A percentile compares a stretch with the other conserved stretches of the same genome.
Conservation (phyloP, 1,140 invertebrate species). For the Muscidifurax raptorellus region DNA sequence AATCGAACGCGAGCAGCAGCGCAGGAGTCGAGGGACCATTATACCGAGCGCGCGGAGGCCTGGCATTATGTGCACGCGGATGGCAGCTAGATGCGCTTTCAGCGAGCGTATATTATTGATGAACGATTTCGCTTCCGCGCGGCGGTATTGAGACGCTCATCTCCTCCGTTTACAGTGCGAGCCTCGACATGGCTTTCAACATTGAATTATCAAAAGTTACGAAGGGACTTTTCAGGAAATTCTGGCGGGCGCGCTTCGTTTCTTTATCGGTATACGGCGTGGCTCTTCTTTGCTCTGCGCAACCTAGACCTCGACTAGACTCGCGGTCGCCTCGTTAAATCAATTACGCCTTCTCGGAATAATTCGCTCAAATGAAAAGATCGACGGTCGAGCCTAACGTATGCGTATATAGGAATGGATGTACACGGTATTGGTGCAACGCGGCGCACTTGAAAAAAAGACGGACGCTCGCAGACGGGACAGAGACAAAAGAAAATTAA, state of each 20-base stretch:
- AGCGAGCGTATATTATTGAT: neutral
- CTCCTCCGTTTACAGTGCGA: neutral
- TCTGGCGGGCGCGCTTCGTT: slow-evolving; percentile 56
- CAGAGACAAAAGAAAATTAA: slow-evolving; percentile 59
- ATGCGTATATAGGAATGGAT: too few relatives aligned
- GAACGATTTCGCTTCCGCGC: neutral
- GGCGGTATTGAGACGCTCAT: too few relatives aligned
- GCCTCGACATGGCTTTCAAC: neutral
- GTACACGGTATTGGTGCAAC: too few relatives aligned
- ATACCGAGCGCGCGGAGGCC: neutral
- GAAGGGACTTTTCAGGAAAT: neutral
- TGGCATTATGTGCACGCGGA: neutral
- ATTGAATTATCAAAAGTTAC: neutral
- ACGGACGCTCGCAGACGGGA: slow-evolving; percentile 51
- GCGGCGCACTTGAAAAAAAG: neutral
- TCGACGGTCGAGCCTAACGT: neutral
- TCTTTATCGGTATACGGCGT: slow-evolving; percentile 56
- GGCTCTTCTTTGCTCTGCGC: neutral
- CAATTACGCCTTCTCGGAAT: slow-evolving; percentile 35
- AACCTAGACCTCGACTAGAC: slow-evolving; percentile 21
- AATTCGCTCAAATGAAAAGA: neutral
- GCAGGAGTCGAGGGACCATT: neutral
- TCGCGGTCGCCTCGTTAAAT: neutral
- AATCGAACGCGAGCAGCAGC: neutral
- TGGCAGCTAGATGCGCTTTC: neutral